phyloP scores from a whole-genome alignment of 2,797 vertebrate species.

The Dromococcyx pavoninus region DNA sequence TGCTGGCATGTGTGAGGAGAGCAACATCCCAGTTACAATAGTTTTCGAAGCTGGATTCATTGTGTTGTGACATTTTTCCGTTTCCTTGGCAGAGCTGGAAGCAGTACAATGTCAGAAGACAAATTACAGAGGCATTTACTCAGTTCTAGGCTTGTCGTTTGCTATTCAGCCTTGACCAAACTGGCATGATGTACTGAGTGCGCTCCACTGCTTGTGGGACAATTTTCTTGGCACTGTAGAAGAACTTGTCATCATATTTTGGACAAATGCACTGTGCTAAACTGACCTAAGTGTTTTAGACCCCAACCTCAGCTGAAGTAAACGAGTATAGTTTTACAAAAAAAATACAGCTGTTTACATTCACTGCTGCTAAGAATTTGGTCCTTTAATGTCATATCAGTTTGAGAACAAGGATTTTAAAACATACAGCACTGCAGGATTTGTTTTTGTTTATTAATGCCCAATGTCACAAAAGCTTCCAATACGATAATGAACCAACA shows the following conservation, averaged over 20 bases:
- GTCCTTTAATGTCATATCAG: rapidly evolving
- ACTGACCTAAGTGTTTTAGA: neutral
- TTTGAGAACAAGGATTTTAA: neutral
- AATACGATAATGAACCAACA: neutral
- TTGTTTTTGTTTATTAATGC: neutral
- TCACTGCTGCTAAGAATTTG: neutral
- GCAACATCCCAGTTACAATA: neutral
- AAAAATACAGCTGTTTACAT: neutral
- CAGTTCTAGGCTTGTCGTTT: slow-evolving; percentile 47
- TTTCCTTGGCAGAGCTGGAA: slow-evolving; percentile 60
- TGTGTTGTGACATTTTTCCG: slow-evolving; percentile 66
- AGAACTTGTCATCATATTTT: slow-evolving; percentile 1
- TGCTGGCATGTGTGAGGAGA: neutral
- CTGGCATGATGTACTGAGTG: slow-evolving; percentile 9
- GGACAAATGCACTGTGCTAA: slow-evolving; percentile 13
- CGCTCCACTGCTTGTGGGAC: neutral
- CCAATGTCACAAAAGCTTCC: neutral
- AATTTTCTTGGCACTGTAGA: slow-evolving; percentile 33
- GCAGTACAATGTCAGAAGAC: slow-evolving; percentile 48
- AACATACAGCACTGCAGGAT: neutral
- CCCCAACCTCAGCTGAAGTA: neutral
- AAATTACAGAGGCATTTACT: slow-evolving; percentile 68
- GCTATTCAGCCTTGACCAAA: slow-evolving; percentile 56
- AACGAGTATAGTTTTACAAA: neutral
- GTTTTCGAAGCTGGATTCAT: slow-evolving; percentile 20